These are phyloP conservation scores for Hoplostethus atlanticus DNA, from an alignment of 2,797 vertebrate species.

Conservation along the genomic window DNA sequence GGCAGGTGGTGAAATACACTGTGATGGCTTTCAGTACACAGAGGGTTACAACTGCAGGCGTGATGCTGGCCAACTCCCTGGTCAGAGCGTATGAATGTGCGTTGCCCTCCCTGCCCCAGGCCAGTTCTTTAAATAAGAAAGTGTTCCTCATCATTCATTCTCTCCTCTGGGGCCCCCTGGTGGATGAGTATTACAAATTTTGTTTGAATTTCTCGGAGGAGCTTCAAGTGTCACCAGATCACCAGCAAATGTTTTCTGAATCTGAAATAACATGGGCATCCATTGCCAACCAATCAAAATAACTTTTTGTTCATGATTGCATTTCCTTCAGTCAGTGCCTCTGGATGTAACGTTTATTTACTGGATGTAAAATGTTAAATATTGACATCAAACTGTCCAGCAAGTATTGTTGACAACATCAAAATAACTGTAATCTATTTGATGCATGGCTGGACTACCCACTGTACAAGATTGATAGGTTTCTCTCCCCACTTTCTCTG, in stretches of 20 bases:
- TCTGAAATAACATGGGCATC: not conserved
- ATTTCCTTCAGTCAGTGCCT: not conserved
- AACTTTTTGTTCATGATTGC: not conserved
- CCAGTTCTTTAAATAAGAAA: too few relatives aligned
- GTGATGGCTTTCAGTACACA: too few relatives aligned
- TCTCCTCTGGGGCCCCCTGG: conserved; percentile 18
- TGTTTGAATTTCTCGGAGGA: not conserved
- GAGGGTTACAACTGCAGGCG: too few relatives aligned
- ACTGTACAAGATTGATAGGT: too few relatives aligned
- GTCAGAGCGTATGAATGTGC: too few relatives aligned
- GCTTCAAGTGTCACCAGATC: not conserved
- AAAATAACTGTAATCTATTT: not conserved
- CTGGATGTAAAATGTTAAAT: not conserved
- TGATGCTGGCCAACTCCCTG: too few relatives aligned
- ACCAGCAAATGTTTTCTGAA: not conserved
- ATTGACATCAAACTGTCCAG: not conserved
- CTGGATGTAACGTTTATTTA: not conserved
- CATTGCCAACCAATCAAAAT: too few relatives aligned
- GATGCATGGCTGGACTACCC: not conserved
- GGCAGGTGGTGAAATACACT: too few relatives aligned
- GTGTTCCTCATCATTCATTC: not conserved
- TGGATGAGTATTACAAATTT: not conserved
- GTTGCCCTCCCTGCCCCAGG: too few relatives aligned
- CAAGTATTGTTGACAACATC: not conserved
- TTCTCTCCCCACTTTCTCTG: not conserved